These are phyloP conservation scores for Pristiophorus japonicus DNA, from an alignment of 2,113 vertebrate genomes.

Conservation along the genomic window DNA sequence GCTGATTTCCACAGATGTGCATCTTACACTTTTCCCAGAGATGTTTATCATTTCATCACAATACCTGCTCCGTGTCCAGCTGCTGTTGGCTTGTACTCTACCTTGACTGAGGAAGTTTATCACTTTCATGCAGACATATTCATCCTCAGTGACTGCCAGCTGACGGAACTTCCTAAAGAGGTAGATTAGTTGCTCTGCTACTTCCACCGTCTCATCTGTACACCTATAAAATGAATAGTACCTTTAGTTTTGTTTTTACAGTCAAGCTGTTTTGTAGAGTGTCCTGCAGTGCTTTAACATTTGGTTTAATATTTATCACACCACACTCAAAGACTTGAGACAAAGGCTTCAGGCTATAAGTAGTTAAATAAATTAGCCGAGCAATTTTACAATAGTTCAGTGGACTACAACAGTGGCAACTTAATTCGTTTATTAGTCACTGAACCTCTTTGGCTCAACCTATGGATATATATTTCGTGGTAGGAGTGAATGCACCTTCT, in stretches of 20 bases:
- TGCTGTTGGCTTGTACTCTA: neutral
- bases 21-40: neutral
- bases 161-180: neutral
- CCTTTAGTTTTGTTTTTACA: neutral
- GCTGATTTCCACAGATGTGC: neutral
- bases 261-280: neutral
- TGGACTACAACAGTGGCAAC: neutral
- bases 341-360: neutral
- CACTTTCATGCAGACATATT: conserved; percentile 6
- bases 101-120: neutral
- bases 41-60: conserved; percentile 8
- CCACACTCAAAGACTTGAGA: neutral
- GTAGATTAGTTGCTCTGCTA: neutral
- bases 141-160: neutral
- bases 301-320: neutral
- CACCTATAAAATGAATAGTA: neutral
- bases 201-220: too few species aligned
- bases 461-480: neutral
- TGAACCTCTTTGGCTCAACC: neutral
- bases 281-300: neutral
- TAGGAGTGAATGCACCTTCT: neutral
- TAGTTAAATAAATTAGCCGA: neutral
- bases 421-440: neutral
- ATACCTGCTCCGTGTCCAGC: neutral
- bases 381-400: neutral